Evolutionary conservation across 2,888 invertebrate genomes (phyloP).

Genomic region (Operophtera brumata): DNA sequence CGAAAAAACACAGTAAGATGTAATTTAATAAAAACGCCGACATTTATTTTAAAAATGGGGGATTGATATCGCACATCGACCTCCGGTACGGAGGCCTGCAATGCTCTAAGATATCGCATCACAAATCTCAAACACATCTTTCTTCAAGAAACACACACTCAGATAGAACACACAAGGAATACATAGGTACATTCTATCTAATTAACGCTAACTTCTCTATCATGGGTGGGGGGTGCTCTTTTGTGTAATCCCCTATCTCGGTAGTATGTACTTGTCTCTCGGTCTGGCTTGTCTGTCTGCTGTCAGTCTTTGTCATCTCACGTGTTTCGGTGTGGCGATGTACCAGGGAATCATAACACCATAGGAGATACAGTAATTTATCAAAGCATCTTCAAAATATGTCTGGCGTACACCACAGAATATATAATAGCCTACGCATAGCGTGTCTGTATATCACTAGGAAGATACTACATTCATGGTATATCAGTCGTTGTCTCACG

Average conservation of each 20-base stretch:
- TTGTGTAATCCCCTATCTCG: slow-evolving; percentile 1
- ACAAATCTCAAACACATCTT: no score
- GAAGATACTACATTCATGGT: no score
- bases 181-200: not conserved
- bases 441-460: not conserved
- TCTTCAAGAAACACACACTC: not conserved
- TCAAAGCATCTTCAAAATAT: not conserved
- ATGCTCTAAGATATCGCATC: no score
- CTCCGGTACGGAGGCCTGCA: no score
- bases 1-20: no score
- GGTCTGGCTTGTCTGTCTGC: slow-evolving; percentile 6
- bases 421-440: no score
- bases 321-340: slow-evolving; percentile 28
- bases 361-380: not conserved
- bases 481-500: not conserved
- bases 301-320: slow-evolving; percentile 21
- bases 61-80: no score
- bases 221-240: not conserved
- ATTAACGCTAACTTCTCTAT: not conserved
- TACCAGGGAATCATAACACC: slow-evolving; percentile 22
- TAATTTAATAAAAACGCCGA: no score
- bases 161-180: not conserved
- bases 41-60: no score
- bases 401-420: no score
- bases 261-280: not conserved